Evolutionary conservation across 1,140 invertebrate genomes (phyloP), one percentile per base, ranked within the genome.

Genomic region (Delia radicum): DNA sequence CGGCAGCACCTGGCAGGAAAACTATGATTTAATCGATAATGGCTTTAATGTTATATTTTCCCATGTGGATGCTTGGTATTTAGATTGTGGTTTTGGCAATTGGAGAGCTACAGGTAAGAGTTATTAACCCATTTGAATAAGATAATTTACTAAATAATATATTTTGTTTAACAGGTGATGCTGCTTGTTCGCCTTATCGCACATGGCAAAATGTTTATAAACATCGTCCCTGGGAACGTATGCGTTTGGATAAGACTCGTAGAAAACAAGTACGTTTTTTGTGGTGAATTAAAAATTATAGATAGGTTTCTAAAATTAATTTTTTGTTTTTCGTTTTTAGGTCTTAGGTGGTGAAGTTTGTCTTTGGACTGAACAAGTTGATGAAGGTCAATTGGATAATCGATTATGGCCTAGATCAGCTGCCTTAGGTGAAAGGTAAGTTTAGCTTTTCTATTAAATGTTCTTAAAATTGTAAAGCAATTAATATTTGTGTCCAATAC

Each of bases 121-220:
- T 15, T n/a, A 15, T n/a, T 48, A 5, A n/a, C 3, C n/a, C 7
- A 5, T 28, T 65, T 2, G 62, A 29, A 63, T 63, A 26, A n/a
- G 2, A 26, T 63, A 7, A 26, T 48, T 5, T n/a, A 26, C 13
- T 27, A 1, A 18, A 31, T 18, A 10, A n/a, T 15, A 24, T 33
- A 5, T 67, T 27, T 76, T 48, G 28, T 13, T 26, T 42, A 62
- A 18, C 85, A 2, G 90, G 90, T 0, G 91, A 91, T 61, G 93
- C 91, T 0, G 92, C 93, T 48, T 95, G 94, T 80, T 92, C 93
- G 5, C 93, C 93, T 1, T 95, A 94, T 81, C 89, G 92, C 55
- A 93, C 92, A 1, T 95, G 94, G 94, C 94, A 95, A 82, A 92
- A 91, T 72, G 90, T 95, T 1, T 95, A 95, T 83, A 92, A 91